Evolutionary conservation across 1,140 invertebrate genomes (phyloP).

Genomic region (Drosophila mauritiana): DNA sequence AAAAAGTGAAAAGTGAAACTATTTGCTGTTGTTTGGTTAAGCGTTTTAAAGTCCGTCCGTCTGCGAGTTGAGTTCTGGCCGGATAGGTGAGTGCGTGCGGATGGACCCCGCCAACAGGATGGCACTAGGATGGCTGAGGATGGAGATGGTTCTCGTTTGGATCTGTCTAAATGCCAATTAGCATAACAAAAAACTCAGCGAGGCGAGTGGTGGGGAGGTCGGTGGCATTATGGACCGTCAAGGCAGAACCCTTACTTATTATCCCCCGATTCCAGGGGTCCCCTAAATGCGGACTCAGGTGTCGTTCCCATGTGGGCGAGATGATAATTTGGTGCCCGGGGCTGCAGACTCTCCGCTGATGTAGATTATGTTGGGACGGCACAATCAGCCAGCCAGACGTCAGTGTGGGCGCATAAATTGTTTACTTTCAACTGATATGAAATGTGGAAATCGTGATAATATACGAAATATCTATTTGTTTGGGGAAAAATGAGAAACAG

Average conservation of each 20-base stretch:
- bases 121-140: background rate
- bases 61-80: conserved; percentile 24
- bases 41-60: conserved; percentile 72
- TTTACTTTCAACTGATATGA: conserved; percentile 67
- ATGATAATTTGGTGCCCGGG: conserved; percentile 47
- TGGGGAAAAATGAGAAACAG: conserved; percentile 32
- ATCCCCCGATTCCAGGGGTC: conserved; percentile 30
- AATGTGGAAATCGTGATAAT: conserved; percentile 72
- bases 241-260: conserved; percentile 46
- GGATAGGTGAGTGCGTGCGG: conserved; percentile 21
- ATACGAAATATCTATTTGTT: conserved; percentile 6
- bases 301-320: conserved; percentile 71
- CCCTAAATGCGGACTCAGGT: conserved; percentile 78
- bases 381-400: conserved; percentile 64
- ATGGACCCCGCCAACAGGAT: conserved; percentile 14
- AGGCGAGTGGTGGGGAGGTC: background rate
- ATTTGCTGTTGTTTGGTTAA: conserved; percentile 77
- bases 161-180: conserved; percentile 76
- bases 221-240: conserved; percentile 16
- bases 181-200: conserved; percentile 69
- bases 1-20: conserved; percentile 70
- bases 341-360: conserved; percentile 44
- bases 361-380: conserved; percentile 74
- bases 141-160: conserved; percentile 27
- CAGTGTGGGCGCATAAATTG: conserved; percentile 79